phyloP scores from a whole-genome alignment of 2,797 vertebrate genomes.

The Clarias fuscus region DNA sequence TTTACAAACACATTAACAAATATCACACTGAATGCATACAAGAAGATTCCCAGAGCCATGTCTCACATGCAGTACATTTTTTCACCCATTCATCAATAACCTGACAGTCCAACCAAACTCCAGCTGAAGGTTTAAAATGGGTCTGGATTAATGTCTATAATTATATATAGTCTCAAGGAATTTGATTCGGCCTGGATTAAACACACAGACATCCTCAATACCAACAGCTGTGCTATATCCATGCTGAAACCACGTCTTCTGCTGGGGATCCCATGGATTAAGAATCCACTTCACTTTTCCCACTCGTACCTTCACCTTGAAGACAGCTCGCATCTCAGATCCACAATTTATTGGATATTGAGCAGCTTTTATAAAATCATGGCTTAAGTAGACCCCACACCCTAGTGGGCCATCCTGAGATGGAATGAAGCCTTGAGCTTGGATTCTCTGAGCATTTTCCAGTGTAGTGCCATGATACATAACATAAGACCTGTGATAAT shows the following conservation, averaged over 20 bases:
- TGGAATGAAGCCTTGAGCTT: constrained; percentile 8
- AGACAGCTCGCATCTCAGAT: constrained; percentile 52
- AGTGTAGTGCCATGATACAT: constrained; percentile 51
- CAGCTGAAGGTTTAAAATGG: background rate
- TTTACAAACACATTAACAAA: too few relatives aligned
- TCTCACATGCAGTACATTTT: too few relatives aligned
- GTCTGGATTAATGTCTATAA: background rate
- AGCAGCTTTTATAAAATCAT: constrained; percentile 23
- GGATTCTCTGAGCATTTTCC: constrained; percentile 23
- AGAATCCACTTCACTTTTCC: constrained; percentile 69
- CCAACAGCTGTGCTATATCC: constrained; percentile 70
- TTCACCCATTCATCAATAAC: background rate
- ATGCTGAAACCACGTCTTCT: constrained; percentile 62
- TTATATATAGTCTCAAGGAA: background rate
- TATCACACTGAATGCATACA: too few relatives aligned
- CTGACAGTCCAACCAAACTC: background rate
- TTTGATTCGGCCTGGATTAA: constrained; percentile 23
- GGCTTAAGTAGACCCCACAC: constrained; percentile 47
- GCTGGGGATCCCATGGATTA: constrained; percentile 65
- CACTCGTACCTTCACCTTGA: constrained; percentile 59
- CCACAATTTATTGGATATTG: background rate
- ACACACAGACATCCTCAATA: constrained; percentile 41
- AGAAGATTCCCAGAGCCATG: too few relatives aligned
- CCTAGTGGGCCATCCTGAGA: constrained; percentile 47
- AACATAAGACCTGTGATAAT: background rate